phyloP scores from a whole-genome alignment of 2,888 invertebrate genomes.

The Caenorhabditis sinica region DNA sequence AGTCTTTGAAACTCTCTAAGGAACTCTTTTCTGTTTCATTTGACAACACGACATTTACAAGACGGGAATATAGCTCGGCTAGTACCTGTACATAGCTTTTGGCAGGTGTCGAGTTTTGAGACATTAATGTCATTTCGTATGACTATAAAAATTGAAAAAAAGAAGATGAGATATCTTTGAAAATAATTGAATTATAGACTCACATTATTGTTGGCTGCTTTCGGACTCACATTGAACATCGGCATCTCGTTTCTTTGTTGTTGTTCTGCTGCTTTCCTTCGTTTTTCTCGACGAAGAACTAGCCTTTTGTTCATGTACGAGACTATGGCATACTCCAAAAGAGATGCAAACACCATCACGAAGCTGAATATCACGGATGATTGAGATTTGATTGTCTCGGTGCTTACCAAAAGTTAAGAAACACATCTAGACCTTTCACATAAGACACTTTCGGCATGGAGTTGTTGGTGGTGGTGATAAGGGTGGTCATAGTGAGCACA shows the following conservation, averaged over 20 bases:
- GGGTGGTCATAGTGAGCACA: constrained; percentile 85
- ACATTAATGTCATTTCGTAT: constrained; percentile 78
- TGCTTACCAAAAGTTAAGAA: constrained; percentile 82
- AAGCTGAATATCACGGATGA: constrained; percentile 68
- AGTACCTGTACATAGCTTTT: constrained; percentile 72
- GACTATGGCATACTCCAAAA: constrained; percentile 97
- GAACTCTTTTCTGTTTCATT: background rate
- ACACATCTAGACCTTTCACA: constrained; percentile 88
- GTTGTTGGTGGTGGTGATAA: constrained; percentile 87
- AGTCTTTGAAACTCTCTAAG: background rate
- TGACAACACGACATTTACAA: constrained; percentile 60
- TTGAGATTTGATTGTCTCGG: background rate
- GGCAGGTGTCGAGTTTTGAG: constrained; percentile 78
- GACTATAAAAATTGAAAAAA: constrained; percentile 66
- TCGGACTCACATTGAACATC: constrained; percentile 74
- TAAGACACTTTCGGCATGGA: constrained; percentile 96
- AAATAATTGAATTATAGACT: constrained; percentile 39
- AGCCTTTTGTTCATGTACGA: constrained; percentile 98
- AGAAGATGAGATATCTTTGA: constrained; percentile 6
- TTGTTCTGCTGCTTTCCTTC: constrained; percentile 74
- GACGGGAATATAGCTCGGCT: constrained; percentile 9
- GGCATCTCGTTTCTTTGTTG: constrained; percentile 76
- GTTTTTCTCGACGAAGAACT: constrained; percentile 91
- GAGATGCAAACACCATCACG: constrained; percentile 88
- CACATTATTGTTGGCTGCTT: constrained; percentile 72